phyloP scores from a whole-genome alignment of 2,888 invertebrate species.

The Craniophora ligustri region DNA sequence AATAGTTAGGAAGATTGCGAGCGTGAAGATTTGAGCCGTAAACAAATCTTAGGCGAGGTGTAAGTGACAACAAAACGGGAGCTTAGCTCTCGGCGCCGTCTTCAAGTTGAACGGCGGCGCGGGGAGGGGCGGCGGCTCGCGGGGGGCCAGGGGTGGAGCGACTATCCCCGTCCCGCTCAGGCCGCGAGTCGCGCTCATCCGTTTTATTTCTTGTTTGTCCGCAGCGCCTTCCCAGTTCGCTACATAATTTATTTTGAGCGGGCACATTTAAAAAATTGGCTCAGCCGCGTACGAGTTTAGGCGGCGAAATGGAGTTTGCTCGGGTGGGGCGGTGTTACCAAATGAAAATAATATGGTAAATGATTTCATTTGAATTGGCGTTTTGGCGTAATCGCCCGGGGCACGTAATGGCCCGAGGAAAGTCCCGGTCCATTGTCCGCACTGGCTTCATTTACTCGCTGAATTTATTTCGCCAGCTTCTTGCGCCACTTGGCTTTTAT shows the following conservation, averaged over 20 bases:
- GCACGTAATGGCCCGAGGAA: conserved; percentile 80
- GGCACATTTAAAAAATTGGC: conserved; percentile 87
- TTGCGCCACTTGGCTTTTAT: conserved; percentile 75
- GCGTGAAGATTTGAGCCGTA: conserved; percentile 64
- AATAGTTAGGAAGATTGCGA: conserved; percentile 58
- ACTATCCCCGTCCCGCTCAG: conserved; percentile 69
- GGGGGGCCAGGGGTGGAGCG: conserved; percentile 67
- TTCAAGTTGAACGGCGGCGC: conserved; percentile 80
- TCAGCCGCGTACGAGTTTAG: conserved; percentile 77
- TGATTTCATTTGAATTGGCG: conserved; percentile 86
- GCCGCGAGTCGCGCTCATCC: conserved; percentile 74
- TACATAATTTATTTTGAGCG: conserved; percentile 88
- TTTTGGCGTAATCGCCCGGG: conserved; percentile 72
- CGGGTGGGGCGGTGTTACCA: conserved; percentile 63
- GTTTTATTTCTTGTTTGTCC: conserved; percentile 86
- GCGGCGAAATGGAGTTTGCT: conserved; percentile 80
- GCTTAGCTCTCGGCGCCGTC: conserved; percentile 86
- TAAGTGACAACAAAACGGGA: conserved; percentile 88
- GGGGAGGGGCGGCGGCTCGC: conserved; percentile 37
- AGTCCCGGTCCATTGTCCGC: conserved; percentile 77
- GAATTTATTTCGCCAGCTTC: conserved; percentile 76
- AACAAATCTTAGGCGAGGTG: conserved; percentile 82
- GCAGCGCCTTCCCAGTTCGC: conserved; percentile 76
- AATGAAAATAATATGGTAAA: conserved; percentile 80
- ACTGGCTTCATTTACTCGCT: conserved; percentile 76